Conservation (phyloP, 2,113 vertebrate genomes). For the Bambusicola thoracicus region DNA sequence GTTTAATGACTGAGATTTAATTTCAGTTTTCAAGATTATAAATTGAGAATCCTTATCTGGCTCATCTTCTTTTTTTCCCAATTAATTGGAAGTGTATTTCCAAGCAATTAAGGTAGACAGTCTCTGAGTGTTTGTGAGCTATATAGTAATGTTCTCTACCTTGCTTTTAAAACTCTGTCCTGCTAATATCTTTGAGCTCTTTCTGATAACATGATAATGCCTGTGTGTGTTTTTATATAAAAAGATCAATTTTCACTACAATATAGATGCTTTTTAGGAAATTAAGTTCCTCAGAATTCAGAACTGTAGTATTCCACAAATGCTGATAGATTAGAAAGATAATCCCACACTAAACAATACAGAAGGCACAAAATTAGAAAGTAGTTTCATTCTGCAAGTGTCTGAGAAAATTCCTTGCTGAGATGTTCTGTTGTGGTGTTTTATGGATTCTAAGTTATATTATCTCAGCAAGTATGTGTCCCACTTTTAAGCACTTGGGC, state of each 20-base stretch:
- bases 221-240: background rate
- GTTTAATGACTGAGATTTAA: constrained; percentile 66
- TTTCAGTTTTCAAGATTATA: constrained; percentile 65
- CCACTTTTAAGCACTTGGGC: background rate
- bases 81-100: constrained; percentile 70
- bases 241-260: background rate
- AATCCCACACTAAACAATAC: background rate
- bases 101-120: constrained; percentile 31
- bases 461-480: background rate
- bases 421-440: background rate
- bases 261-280: background rate
- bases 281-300: background rate
- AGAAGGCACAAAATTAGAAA: constrained; percentile 1
- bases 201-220: background rate
- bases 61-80: background rate
- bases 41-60: constrained; percentile 56
- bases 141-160: background rate
- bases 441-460: background rate
- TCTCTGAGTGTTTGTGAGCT: constrained; percentile 27
- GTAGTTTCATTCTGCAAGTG: background rate
- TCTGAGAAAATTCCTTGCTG: background rate
- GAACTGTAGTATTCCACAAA: background rate
- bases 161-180: background rate
- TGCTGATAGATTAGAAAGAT: constrained; percentile 5
- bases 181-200: background rate